A percentile compares a stretch with the other conserved stretches of the same genome.
phyloP scores from a whole-genome alignment of 2,113 vertebrate species.

The Elephas maximus region DNA sequence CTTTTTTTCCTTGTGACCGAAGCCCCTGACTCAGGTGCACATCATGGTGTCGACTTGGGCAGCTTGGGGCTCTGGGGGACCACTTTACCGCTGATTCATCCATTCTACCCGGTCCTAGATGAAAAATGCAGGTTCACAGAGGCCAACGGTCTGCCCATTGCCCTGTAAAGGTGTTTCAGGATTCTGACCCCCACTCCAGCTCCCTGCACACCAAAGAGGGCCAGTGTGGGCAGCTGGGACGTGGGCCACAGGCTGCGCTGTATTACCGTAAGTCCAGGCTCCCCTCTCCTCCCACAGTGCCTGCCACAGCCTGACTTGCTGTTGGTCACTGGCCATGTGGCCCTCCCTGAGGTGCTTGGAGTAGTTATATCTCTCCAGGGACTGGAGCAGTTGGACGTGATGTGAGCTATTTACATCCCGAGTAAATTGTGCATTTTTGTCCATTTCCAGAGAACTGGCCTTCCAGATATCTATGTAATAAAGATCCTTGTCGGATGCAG shows the following conservation, averaged over 20 bases:
- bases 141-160: neutral
- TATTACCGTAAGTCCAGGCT: neutral
- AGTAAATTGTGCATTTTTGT: neutral
- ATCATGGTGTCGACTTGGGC: neutral
- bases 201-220: neutral
- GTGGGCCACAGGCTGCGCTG: accelerated
- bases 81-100: no score
- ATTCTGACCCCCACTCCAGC: neutral
- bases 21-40: neutral
- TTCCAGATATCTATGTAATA: neutral
- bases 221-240: neutral
- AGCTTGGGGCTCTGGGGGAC: neutral
- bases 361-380: neutral
- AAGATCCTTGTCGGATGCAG: neutral
- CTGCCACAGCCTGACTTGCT: neutral
- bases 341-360: neutral
- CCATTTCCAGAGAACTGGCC: neutral
- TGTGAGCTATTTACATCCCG: neutral
- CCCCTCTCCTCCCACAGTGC: neutral
- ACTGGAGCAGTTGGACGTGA: neutral
- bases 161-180: neutral
- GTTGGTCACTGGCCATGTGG: neutral
- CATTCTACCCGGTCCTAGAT: accelerated
- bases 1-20: neutral
- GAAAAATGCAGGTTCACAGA: neutral